Evolutionary conservation across 2,888 invertebrate genomes (phyloP).

Genomic region (Parochlus steinenii): DNA sequence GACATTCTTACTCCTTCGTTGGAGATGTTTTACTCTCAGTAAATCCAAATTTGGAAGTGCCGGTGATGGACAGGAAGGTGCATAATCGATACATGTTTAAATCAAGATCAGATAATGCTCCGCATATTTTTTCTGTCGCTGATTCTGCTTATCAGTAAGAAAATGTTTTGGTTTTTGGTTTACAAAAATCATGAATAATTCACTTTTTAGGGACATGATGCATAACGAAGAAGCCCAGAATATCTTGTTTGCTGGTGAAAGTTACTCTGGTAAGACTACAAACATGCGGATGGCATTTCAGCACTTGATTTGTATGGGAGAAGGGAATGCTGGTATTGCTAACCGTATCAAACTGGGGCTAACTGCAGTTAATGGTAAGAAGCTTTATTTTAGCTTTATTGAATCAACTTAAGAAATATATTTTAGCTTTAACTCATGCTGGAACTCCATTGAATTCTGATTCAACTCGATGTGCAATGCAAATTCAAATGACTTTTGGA

Average conservation of each 20-base stretch:
- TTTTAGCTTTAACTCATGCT: constrained; percentile 68
- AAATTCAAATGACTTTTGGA: constrained; percentile 68
- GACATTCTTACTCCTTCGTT: constrained; percentile 57
- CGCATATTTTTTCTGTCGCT: constrained; percentile 78
- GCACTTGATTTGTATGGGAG: constrained; percentile 68
- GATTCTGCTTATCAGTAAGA: constrained; percentile 85
- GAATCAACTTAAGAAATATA: constrained; percentile 26
- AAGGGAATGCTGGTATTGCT: constrained; percentile 37
- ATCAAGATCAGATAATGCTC: constrained; percentile 74
- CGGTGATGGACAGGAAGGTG: constrained; percentile 58
- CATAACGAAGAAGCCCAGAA: constrained; percentile 78
- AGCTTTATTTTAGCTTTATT: neutral
- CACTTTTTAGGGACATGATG: constrained; percentile 70
- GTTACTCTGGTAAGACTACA: constrained; percentile 80
- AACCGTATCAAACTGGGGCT: constrained; percentile 23
- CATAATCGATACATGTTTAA: constrained; percentile 68
- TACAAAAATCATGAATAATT: too few species aligned
- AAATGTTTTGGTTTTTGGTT: too few species aligned
- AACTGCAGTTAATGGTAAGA: constrained; percentile 4
- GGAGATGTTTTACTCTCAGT: constrained; percentile 64
- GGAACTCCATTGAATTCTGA: constrained; percentile 70
- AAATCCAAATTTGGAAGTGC: constrained; percentile 59
- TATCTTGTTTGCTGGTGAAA: constrained; percentile 78
- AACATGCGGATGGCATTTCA: constrained; percentile 62
- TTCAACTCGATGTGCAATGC: constrained; percentile 69